Percentiles rank a stretch among this genome's conserved stretches.
Evolutionary conservation across 2,888 invertebrate species (phyloP).

Genomic region (Drosophila maculinotata): DNA sequence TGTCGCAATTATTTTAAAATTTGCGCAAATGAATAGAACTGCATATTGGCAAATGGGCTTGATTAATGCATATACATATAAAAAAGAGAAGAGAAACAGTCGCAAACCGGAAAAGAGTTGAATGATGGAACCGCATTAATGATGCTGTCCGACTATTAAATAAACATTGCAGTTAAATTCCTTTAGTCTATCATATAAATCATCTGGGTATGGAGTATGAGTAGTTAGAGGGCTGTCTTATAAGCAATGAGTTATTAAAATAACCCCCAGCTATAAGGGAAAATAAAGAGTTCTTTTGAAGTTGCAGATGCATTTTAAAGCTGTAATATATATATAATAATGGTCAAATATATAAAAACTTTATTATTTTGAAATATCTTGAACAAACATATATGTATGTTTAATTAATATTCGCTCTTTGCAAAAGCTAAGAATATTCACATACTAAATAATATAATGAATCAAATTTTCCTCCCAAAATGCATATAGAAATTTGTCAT

Average conservation of each 20-base stretch:
- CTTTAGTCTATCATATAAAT: slow-evolving; percentile 6
- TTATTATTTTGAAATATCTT: too few species aligned
- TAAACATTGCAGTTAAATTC: slow-evolving; percentile 2
- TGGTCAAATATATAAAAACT: too few species aligned
- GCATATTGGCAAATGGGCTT: slow-evolving; percentile 55
- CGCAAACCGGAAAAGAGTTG: slow-evolving; percentile 40
- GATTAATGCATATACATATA: slow-evolving; percentile 52
- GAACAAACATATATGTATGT: too few species aligned
- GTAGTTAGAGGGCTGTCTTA: slow-evolving; percentile 4
- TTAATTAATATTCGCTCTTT: too few species aligned
- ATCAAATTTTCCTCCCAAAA: background rate
- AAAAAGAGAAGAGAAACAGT: slow-evolving; percentile 23
- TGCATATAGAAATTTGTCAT: background rate
- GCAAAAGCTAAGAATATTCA: too few species aligned
- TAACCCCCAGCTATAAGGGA: background rate
- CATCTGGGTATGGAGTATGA: background rate
- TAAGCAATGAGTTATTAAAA: slow-evolving; percentile 2
- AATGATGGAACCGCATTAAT: slow-evolving; percentile 20
- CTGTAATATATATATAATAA: too few species aligned
- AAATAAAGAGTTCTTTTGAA: background rate
- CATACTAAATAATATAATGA: too few species aligned
- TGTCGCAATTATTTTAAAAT: slow-evolving; percentile 68
- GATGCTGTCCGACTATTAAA: slow-evolving; percentile 12
- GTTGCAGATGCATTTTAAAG: background rate
- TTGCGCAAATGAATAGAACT: slow-evolving; percentile 57